Conservation (phyloP, 2,113 vertebrate species). For the Psittacula cyanocephala region DNA sequence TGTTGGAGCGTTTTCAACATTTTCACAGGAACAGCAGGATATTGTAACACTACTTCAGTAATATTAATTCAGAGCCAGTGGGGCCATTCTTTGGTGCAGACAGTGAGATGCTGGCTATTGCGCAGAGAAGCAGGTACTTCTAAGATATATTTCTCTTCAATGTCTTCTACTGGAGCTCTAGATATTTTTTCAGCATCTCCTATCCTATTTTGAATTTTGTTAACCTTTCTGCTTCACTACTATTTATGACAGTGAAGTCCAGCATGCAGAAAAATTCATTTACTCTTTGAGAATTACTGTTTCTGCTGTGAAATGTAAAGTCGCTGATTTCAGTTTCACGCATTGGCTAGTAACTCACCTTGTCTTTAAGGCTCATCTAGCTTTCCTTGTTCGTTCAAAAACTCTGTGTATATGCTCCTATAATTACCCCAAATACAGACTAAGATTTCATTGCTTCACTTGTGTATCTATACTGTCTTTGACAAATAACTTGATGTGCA, state of each 20-base stretch:
- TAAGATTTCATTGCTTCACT: not conserved
- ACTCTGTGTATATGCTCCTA: not conserved
- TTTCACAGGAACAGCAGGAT: not conserved
- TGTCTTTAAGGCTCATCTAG: not conserved
- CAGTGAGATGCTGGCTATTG: not conserved
- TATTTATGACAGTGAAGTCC: not conserved
- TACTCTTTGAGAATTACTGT: not conserved
- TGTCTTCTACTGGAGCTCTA: not conserved
- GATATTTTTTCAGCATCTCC: not conserved
- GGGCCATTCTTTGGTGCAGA: not conserved
- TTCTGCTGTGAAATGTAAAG: not conserved
- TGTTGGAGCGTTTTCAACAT: not conserved
- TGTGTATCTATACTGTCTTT: not conserved
- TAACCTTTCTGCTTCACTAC: not conserved
- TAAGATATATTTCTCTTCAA: not conserved
- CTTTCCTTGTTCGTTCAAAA: not conserved
- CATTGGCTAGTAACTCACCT: not conserved
- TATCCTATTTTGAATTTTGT: not conserved
- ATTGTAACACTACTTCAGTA: not conserved
- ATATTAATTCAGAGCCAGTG: not conserved
- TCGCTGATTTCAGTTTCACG: not conserved
- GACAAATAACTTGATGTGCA: not conserved
- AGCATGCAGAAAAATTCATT: not conserved
- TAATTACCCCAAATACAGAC: not conserved
- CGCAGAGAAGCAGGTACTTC: not conserved